Conservation (phyloP, 2,888 invertebrate genomes). For the Volucella zonaria region DNA sequence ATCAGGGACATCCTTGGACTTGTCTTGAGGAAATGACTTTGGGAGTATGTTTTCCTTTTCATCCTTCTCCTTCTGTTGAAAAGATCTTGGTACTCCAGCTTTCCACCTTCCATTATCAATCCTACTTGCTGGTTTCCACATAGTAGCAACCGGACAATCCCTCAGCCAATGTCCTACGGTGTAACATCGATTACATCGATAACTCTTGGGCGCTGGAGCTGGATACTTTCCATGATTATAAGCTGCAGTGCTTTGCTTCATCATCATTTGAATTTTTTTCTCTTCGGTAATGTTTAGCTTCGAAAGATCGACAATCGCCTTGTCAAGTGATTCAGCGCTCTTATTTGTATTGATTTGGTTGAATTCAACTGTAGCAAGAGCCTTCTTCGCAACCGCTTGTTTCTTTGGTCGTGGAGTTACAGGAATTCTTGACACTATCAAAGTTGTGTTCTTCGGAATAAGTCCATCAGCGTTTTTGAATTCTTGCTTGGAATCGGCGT, state of each 20-base stretch:
- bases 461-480: slow-evolving; percentile 12
- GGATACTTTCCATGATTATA: slow-evolving; percentile 10
- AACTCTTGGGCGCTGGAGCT: background rate
- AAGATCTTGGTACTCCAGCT: slow-evolving; percentile 32
- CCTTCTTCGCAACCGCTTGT: background rate
- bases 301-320: slow-evolving; percentile 11
- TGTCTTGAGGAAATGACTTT: background rate
- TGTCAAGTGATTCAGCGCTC: background rate
- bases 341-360: background rate
- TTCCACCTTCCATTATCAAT: background rate
- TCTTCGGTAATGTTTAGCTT: slow-evolving; percentile 41
- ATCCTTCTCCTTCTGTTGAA: background rate
- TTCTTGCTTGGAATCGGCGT: slow-evolving; percentile 34
- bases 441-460: slow-evolving; percentile 27
- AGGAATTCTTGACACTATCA: slow-evolving; percentile 33
- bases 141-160: slow-evolving; percentile 16
- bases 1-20: background rate
- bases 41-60: slow-evolving; percentile 3
- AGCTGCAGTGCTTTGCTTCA: slow-evolving; percentile 20
- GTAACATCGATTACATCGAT: slow-evolving; percentile 25
- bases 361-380: background rate
- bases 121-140: background rate
- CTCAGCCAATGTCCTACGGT: slow-evolving; percentile 27
- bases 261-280: slow-evolving; percentile 42
- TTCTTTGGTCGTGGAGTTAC: slow-evolving; percentile 15